These are phyloP conservation scores for Aphaenogaster rudis DNA, from an alignment of 1,140 invertebrate species.

Conservation along the genomic window DNA sequence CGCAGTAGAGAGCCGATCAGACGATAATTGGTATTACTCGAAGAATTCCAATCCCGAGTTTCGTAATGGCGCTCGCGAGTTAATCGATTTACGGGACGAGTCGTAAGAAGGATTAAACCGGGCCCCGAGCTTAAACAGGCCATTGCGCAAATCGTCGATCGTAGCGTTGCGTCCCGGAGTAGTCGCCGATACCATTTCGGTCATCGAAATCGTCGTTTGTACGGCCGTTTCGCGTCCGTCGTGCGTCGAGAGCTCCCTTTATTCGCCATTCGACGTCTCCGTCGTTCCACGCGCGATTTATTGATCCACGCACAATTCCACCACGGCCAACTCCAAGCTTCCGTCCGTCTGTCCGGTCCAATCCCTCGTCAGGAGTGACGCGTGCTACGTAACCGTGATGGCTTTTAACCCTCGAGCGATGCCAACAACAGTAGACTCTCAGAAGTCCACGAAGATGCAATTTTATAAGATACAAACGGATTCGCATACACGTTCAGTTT, in stretches of 20 bases:
- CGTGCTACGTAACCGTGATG: slow-evolving; percentile 12
- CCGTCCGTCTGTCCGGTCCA: slow-evolving; percentile 45
- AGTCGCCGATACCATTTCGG: neutral
- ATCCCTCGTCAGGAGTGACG: neutral
- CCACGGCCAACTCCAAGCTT: slow-evolving; percentile 64
- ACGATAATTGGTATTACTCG: slow-evolving; percentile 59
- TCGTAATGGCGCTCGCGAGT: slow-evolving; percentile 50
- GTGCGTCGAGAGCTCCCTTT: slow-evolving; percentile 76
- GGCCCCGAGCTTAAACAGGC: slow-evolving; percentile 44
- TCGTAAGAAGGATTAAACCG: slow-evolving; percentile 58
- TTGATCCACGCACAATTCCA: slow-evolving; percentile 85
- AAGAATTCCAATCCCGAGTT: slow-evolving; percentile 60
- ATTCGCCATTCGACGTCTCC: slow-evolving; percentile 79
- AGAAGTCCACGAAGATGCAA: neutral
- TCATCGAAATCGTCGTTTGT: slow-evolving; percentile 48
- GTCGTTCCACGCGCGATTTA: slow-evolving; percentile 85
- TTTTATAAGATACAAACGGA: neutral
- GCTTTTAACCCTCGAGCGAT: slow-evolving; percentile 18
- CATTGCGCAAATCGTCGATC: slow-evolving; percentile 52
- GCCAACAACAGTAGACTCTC: neutral
- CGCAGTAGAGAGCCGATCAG: slow-evolving; percentile 14
- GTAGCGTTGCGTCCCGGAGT: neutral
- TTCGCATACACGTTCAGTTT: neutral
- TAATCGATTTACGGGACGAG: slow-evolving; percentile 58
- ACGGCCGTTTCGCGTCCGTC: slow-evolving; percentile 33